Evolutionary conservation across 2,888 invertebrate genomes (phyloP).

Genomic region (Apamea sordens): DNA sequence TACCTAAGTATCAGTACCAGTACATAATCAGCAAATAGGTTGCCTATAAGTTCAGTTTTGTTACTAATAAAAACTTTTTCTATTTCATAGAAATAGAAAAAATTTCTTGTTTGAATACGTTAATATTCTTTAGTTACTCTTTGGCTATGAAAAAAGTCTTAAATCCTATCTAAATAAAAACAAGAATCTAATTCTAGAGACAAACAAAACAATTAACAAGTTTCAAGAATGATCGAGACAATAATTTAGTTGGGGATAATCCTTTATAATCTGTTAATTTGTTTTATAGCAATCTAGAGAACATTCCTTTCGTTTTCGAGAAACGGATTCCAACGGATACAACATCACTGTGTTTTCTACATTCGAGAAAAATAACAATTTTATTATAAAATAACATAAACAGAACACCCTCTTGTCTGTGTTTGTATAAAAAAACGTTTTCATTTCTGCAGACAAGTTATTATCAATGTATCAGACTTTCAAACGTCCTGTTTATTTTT

Average conservation of each 20-base stretch:
- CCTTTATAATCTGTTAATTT: slow-evolving; percentile 37
- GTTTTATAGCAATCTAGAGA: slow-evolving; percentile 35
- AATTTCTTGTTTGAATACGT: background rate
- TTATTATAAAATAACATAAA: slow-evolving; percentile 53
- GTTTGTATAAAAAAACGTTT: slow-evolving; percentile 51
- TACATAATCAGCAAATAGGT: background rate
- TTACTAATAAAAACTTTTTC: background rate
- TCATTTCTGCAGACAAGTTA: slow-evolving; percentile 49
- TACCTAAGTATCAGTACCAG: background rate
- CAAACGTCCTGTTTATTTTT: slow-evolving; percentile 24
- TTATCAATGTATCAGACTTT: slow-evolving; percentile 35
- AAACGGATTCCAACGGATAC: slow-evolving; percentile 18
- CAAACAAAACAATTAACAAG: slow-evolving; percentile 44
- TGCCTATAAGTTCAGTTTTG: background rate
- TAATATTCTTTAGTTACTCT: background rate
- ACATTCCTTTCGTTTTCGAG: slow-evolving; percentile 25
- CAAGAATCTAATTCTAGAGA: slow-evolving; percentile 13
- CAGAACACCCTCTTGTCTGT: slow-evolving; percentile 39
- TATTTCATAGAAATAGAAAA: background rate
- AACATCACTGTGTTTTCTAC: slow-evolving; percentile 27
- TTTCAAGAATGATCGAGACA: slow-evolving; percentile 7
- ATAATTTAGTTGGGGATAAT: slow-evolving; percentile 20
- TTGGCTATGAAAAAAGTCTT: slow-evolving; percentile 8
- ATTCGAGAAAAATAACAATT: slow-evolving; percentile 41
- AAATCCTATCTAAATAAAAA: slow-evolving; percentile 40